Evolutionary conservation across 2,888 invertebrate genomes (phyloP).

Genomic region (Drosophila kuntzei): DNA sequence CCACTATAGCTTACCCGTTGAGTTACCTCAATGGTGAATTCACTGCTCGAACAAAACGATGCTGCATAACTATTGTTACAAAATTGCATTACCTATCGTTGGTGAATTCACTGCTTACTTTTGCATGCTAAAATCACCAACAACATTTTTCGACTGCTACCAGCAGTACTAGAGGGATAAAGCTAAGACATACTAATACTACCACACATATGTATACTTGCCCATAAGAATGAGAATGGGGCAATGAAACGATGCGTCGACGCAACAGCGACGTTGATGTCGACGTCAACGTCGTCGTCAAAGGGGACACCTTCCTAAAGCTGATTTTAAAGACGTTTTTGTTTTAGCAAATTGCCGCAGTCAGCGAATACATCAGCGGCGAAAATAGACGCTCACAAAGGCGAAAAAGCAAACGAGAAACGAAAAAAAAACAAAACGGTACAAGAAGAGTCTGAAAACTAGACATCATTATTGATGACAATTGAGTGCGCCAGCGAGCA

Average conservation of each 20-base stretch:
- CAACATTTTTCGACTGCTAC: no score
- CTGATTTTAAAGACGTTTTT: constrained; percentile 69
- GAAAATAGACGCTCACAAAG: constrained; percentile 77
- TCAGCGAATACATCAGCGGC: constrained; percentile 83
- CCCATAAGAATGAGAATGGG: constrained; percentile 44
- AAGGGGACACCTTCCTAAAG: constrained; percentile 69
- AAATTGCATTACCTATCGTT: no score
- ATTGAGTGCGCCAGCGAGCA: constrained; percentile 83
- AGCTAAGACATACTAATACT: constrained; percentile 18
- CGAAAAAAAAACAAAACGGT: constrained; percentile 38
- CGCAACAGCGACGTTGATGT: constrained; percentile 27
- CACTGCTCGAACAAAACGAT: no score
- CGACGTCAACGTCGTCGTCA: constrained; percentile 27
- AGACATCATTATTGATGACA: constrained; percentile 86
- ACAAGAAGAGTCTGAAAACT: constrained; percentile 70
- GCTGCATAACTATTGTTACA: no score
- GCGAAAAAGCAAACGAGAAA: constrained; percentile 59
- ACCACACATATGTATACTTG: constrained; percentile 4
- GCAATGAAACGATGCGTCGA: constrained; percentile 33
- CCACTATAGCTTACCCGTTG: no score
- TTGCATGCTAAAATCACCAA: no score
- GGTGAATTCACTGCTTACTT: no score
- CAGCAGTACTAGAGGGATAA: no score
- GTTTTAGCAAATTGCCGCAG: constrained; percentile 80
- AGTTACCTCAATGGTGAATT: no score